phyloP scores from a whole-genome alignment of 2,113 vertebrate genomes.

The Propithecus coquereli region DNA sequence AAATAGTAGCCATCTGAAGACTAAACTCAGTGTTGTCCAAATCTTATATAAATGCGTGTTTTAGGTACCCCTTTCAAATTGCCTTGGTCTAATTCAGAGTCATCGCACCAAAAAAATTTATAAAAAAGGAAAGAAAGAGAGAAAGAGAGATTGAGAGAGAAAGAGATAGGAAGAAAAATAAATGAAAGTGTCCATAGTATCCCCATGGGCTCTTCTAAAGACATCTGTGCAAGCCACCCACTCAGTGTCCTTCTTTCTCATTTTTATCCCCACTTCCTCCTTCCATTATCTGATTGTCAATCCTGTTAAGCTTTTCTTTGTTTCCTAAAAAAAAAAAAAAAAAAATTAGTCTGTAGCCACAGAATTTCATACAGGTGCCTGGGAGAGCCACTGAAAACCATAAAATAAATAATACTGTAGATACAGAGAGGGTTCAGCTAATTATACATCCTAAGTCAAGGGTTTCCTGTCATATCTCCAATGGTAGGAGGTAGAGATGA shows the following conservation, averaged over 20 bases:
- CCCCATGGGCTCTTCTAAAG: neutral
- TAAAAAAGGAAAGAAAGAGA: fast-evolving
- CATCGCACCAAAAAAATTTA: neutral
- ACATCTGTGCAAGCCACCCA: neutral
- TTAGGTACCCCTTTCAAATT: neutral
- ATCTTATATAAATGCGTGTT: neutral
- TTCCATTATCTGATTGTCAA: neutral
- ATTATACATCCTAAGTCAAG: neutral
- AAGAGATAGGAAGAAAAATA: neutral
- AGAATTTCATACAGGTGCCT: neutral
- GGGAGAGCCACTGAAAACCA: neutral
- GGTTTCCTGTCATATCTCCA: neutral
- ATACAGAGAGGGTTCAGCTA: neutral
- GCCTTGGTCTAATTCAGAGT: neutral
- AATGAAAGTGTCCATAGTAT: neutral
- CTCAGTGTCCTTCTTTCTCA: neutral
- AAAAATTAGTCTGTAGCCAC: neutral
- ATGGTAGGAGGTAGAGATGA: neutral
- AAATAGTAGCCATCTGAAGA: neutral
- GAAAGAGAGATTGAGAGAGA: too few species aligned
- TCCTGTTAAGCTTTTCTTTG: neutral
- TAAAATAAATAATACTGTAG: neutral
- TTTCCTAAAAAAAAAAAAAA: neutral
- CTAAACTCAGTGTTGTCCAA: neutral
- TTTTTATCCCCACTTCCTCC: fast-evolving